A percentile compares a stretch with the other conserved stretches of the same genome.
phyloP scores from a whole-genome alignment of 1,140 invertebrate species.

The Teleopsis dalmanni region DNA sequence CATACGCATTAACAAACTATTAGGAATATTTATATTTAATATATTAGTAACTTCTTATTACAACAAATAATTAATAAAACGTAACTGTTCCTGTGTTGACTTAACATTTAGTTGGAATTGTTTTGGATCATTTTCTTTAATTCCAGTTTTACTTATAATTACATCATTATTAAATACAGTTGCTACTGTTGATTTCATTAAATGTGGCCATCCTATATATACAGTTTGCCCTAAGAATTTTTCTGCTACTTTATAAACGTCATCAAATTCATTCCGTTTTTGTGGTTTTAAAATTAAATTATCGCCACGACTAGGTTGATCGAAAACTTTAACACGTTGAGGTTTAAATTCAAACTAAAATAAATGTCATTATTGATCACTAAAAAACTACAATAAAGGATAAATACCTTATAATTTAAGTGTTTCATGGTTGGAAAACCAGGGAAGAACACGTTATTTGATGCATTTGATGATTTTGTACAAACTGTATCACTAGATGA shows the following conservation, averaged over 20 bases:
- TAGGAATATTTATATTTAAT: slow-evolving; percentile 21
- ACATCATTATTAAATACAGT: slow-evolving; percentile 19
- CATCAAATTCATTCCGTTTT: slow-evolving; percentile 30
- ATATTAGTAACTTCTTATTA: background rate
- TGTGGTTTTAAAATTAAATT: slow-evolving; percentile 69
- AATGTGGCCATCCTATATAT: slow-evolving; percentile 82
- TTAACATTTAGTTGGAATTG: slow-evolving; percentile 26
- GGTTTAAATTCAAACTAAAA: slow-evolving; percentile 53
- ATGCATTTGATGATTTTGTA: slow-evolving; percentile 64
- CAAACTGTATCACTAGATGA: slow-evolving; percentile 57
- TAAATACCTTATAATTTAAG: slow-evolving; percentile 56
- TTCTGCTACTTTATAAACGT: slow-evolving; percentile 49
- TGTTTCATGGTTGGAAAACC: slow-evolving; percentile 88
- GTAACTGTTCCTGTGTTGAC: slow-evolving; percentile 32
- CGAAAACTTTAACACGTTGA: slow-evolving; percentile 80
- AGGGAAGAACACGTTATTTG: slow-evolving; percentile 65
- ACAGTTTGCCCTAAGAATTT: slow-evolving; percentile 64
- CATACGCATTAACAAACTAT: slow-evolving; percentile 55
- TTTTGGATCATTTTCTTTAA: slow-evolving; percentile 16
- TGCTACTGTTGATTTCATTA: slow-evolving; percentile 59
- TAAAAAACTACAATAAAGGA: background rate
- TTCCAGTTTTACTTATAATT: slow-evolving; percentile 16
- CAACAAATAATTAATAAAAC: background rate
- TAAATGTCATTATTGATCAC: slow-evolving; percentile 34
- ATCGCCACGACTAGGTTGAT: slow-evolving; percentile 66